Conservation (phyloP, 2,797 vertebrate species). For the Acipenser ruthenus region DNA sequence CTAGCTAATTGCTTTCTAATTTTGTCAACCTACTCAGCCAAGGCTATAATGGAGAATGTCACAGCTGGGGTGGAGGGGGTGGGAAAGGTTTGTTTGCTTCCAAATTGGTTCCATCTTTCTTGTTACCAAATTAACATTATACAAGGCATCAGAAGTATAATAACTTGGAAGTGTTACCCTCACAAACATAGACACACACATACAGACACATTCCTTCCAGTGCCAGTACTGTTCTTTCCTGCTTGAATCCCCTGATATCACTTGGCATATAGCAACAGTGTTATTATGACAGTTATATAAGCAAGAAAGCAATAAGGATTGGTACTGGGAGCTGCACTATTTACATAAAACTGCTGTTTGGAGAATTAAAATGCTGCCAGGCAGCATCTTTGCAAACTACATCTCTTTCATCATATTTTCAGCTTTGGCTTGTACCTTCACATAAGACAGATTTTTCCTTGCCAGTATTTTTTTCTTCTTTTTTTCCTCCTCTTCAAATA, state of each 20-base stretch:
- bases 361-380: slow-evolving; percentile 6
- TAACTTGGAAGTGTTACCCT: no score
- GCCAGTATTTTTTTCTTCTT: not conserved
- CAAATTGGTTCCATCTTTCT: no score
- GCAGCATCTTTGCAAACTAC: not conserved
- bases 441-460: not conserved
- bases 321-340: not conserved
- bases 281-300: slow-evolving; percentile 5
- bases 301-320: not conserved
- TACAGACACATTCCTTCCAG: no score
- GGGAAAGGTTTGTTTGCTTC: no score
- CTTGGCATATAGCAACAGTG: not conserved
- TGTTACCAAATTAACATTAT: no score
- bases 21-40: slow-evolving; percentile 6
- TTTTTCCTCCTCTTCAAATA: not conserved
- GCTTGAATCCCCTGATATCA: not conserved
- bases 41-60: not conserved
- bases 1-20: not conserved
- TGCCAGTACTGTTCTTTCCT: not conserved
- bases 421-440: not conserved
- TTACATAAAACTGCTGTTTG: slow-evolving; percentile 1
- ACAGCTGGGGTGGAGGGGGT: no score
- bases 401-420: not conserved
- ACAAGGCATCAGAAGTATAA: no score
- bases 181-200: no score